Percentiles rank a stretch among this genome's conserved stretches.
Evolutionary conservation across 2,113 vertebrate genomes (phyloP).

Genomic region (Brachyhypopomus occidentalis): DNA sequence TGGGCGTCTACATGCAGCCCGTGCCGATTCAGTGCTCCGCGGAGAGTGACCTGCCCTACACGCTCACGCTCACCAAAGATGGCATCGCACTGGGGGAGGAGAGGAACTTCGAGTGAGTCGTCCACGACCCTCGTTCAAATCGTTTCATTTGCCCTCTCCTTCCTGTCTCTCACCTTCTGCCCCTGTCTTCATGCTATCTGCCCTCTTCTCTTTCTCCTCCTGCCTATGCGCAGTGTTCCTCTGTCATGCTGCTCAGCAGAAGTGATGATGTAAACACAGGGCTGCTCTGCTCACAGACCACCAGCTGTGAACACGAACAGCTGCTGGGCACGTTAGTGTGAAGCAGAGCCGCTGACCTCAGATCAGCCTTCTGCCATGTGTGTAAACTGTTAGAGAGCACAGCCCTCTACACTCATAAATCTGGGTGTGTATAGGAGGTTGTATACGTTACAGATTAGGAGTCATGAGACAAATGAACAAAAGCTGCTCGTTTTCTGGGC

Average conservation of each 20-base stretch:
- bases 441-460: too few species aligned
- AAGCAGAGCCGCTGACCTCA: neutral
- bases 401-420: neutral
- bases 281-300: slow-evolving; percentile 24
- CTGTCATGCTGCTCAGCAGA: too few species aligned
- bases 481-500: too few species aligned
- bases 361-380: neutral
- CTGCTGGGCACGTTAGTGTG: neutral
- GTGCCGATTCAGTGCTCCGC: slow-evolving; percentile 82
- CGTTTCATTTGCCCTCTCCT: neutral
- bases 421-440: neutral
- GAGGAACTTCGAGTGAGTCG: slow-evolving; percentile 78
- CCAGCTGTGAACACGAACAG: slow-evolving; percentile 39
- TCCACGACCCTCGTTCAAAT: neutral
- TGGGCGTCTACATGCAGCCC: slow-evolving; percentile 76
- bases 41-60: slow-evolving; percentile 82
- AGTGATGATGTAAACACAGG: neutral
- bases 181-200: neutral
- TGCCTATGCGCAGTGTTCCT: too few species aligned
- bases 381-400: neutral
- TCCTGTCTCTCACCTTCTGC: neutral
- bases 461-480: too few species aligned
- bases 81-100: slow-evolving; percentile 78
- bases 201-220: too few species aligned
- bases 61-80: slow-evolving; percentile 77